Evolutionary conservation across 1,140 invertebrate species (phyloP).

Genomic region (Drosophila miranda): DNA sequence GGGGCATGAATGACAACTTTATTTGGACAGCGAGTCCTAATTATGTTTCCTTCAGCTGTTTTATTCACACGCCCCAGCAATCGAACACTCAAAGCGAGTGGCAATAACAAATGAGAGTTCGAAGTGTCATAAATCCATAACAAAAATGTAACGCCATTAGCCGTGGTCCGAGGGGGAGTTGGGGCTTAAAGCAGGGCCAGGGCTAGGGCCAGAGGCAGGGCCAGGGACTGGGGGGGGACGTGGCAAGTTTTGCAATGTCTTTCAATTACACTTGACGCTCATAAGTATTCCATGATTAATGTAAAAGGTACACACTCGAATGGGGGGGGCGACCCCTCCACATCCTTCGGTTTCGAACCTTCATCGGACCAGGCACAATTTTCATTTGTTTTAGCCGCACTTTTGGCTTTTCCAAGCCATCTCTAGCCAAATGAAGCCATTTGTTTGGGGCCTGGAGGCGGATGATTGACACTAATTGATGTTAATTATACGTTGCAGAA

Average conservation of each 20-base stretch:
- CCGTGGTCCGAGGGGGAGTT: neutral
- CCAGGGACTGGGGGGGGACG: neutral
- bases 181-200: too few relatives aligned
- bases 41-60: constrained; percentile 51
- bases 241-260: constrained; percentile 76
- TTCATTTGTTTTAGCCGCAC: constrained; percentile 50
- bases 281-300: constrained; percentile 80
- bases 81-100: constrained; percentile 37
- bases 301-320: constrained; percentile 65
- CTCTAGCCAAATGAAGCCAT: constrained; percentile 49
- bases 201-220: too few relatives aligned
- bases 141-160: constrained; percentile 68
- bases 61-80: constrained; percentile 46
- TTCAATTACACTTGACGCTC: constrained; percentile 77
- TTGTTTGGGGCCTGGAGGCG: constrained; percentile 10
- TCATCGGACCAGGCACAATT: constrained; percentile 27
- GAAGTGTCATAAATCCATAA: constrained; percentile 68
- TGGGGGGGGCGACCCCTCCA: constrained; percentile 45
- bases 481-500: constrained; percentile 60
- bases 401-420: neutral
- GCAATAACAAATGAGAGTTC: constrained; percentile 35
- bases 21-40: constrained; percentile 15
- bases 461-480: constrained; percentile 75
- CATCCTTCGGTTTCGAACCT: constrained; percentile 35
- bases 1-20: constrained; percentile 3